Conservation (phyloP, 2,797 vertebrate species). For the Morelia viridis region DNA sequence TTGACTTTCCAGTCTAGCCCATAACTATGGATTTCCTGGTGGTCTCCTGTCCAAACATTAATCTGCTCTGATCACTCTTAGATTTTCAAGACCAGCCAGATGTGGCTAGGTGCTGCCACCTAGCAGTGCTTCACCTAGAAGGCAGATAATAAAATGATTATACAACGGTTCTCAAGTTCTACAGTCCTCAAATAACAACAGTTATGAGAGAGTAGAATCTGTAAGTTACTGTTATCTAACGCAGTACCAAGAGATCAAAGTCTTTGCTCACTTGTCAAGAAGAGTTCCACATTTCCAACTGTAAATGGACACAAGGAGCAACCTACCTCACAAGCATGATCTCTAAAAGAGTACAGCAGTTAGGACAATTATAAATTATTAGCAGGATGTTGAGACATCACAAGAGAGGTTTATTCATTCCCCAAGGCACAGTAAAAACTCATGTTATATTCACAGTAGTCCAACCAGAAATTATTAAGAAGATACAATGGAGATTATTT, state of each 20-base stretch:
- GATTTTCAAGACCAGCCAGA: neutral
- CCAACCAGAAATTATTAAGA: neutral
- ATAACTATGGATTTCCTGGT: neutral
- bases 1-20: too few species aligned
- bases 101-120: neutral
- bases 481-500: neutral
- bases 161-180: neutral
- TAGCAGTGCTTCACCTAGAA: neutral
- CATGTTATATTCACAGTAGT: too few species aligned
- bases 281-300: neutral
- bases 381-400: neutral
- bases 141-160: neutral
- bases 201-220: neutral
- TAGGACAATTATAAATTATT: neutral
- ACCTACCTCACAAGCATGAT: too few species aligned
- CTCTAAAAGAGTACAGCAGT: neutral
- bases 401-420: neutral
- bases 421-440: neutral
- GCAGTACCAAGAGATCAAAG: neutral
- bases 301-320: neutral
- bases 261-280: neutral
- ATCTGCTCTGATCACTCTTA: neutral
- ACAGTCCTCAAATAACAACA: neutral
- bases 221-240: neutral
- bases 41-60: neutral